A percentile compares a stretch with the other conserved stretches of the same genome.
Evolutionary conservation across 2,797 vertebrate genomes (phyloP).

Genomic region (Denticeps clupeoides): DNA sequence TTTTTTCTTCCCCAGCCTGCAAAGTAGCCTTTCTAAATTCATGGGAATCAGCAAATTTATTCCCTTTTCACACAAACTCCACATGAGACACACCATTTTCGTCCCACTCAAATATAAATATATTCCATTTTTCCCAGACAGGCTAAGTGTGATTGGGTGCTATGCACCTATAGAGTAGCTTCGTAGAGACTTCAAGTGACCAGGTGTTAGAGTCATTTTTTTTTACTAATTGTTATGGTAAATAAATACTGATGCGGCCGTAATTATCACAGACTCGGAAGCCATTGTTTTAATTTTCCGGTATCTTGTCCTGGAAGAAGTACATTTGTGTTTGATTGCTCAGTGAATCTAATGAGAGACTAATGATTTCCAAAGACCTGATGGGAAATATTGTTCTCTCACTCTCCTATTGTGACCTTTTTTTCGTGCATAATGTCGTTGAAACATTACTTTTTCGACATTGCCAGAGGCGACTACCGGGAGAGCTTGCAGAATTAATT

Average conservation of each 20-base stretch:
- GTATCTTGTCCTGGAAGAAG: conserved; percentile 1
- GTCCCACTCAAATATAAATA: conserved; percentile 18
- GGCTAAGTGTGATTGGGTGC: background rate
- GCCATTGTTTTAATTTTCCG: background rate
- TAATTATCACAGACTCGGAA: background rate
- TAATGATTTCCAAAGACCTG: conserved; percentile 12
- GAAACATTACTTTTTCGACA: conserved; percentile 8
- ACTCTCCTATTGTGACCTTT: background rate
- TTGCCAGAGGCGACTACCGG: conserved; percentile 3
- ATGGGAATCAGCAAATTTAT: conserved; percentile 48
- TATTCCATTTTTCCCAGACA: background rate
- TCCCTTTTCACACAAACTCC: conserved; percentile 10
- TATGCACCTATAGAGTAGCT: too few species aligned
- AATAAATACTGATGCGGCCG: conserved; percentile 3
- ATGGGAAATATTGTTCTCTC: background rate
- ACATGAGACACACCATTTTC: conserved; percentile 41
- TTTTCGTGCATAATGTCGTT: conserved; percentile 4
- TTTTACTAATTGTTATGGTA: background rate
- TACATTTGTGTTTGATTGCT: conserved; percentile 4
- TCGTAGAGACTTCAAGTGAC: too few species aligned
- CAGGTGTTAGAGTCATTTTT: too few species aligned
- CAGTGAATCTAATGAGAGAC: conserved; percentile 9
- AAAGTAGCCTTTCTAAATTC: conserved; percentile 60
- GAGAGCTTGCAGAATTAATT: conserved; percentile 14
- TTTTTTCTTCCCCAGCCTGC: conserved; percentile 52